phyloP scores from a whole-genome alignment of 2,888 invertebrate genomes.

The Macroteleia sp. region DNA sequence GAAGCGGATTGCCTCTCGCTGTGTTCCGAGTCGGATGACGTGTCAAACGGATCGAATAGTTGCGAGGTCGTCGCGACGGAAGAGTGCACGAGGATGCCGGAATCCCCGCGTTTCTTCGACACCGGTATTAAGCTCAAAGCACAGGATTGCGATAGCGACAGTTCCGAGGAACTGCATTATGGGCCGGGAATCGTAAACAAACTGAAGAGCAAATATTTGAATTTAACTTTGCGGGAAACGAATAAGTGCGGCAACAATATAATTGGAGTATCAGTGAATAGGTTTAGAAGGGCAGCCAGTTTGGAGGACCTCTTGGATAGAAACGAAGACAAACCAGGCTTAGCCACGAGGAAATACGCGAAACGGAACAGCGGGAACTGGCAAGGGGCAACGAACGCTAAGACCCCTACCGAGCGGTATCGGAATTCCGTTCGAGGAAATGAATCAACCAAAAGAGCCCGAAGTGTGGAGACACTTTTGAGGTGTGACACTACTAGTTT shows the following conservation, averaged over 20 bases:
- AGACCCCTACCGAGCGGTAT: constrained; percentile 83
- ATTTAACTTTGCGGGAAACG: constrained; percentile 91
- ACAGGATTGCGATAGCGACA: constrained; percentile 85
- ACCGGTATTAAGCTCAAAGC: constrained; percentile 61
- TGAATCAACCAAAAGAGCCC: constrained; percentile 91
- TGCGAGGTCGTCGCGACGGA: constrained; percentile 72
- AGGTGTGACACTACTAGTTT: constrained; percentile 85
- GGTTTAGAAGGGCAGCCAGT: constrained; percentile 91
- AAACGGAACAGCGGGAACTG: constrained; percentile 29
- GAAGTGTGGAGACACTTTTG: constrained; percentile 93
- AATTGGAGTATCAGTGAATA: constrained; percentile 87
- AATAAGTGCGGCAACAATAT: constrained; percentile 86
- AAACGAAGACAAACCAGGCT: constrained; percentile 79
- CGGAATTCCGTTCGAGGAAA: constrained; percentile 86
- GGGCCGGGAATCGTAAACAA: constrained; percentile 96
- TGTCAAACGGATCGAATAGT: constrained; percentile 54
- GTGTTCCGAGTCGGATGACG: constrained; percentile 76
- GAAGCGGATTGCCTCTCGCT: constrained; percentile 75
- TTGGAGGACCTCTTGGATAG: constrained; percentile 93
- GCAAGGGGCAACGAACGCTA: constrained; percentile 41
- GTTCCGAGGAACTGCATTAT: constrained; percentile 92
- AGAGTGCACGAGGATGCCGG: constrained; percentile 53
- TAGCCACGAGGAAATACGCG: constrained; percentile 66
- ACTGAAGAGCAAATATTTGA: constrained; percentile 93
- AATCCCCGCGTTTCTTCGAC: constrained; percentile 41